A percentile compares a stretch with the other conserved stretches of the same genome.
phyloP scores from a whole-genome alignment of 2,797 vertebrate species.

The Chloroceryle amazona region DNA sequence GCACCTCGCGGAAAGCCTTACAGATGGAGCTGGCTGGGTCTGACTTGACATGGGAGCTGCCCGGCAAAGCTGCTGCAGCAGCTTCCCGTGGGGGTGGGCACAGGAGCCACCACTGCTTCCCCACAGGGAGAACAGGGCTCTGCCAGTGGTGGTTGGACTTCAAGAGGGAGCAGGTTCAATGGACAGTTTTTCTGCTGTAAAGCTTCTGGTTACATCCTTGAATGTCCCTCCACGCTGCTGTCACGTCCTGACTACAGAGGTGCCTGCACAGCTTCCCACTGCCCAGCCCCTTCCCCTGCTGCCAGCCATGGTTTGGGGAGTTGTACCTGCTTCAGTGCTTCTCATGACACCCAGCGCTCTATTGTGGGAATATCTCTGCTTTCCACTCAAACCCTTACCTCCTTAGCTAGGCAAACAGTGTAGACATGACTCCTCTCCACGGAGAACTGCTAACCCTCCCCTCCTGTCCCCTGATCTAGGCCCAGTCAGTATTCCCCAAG shows the following conservation, averaged over 20 bases:
- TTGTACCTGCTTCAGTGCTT: not conserved
- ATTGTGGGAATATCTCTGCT: not conserved
- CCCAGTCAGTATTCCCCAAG: not conserved
- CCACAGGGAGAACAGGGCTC: rapidly evolving
- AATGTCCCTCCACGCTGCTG: not conserved
- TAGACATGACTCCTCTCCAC: not conserved
- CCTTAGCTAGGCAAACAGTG: not conserved
- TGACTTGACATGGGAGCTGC: not conserved
- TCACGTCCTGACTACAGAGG: not conserved
- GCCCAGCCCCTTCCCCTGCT: not conserved
- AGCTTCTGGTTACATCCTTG: not conserved
- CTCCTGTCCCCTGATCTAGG: not conserved
- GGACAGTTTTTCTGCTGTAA: not conserved
- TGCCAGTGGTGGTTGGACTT: not conserved
- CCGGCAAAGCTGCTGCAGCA: not conserved
- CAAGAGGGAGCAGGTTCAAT: rapidly evolving
- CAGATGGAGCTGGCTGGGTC: not conserved
- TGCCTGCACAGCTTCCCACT: not conserved
- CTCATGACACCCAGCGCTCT: not conserved
- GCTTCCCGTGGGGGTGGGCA: not conserved
- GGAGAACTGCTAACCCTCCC: not conserved
- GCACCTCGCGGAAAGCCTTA: too few relatives aligned
- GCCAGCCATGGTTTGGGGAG: not conserved
- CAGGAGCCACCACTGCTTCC: not conserved
- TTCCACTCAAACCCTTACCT: not conserved